Conservation (phyloP, 1,140 invertebrate species). For the Nasonia vitripennis region DNA sequence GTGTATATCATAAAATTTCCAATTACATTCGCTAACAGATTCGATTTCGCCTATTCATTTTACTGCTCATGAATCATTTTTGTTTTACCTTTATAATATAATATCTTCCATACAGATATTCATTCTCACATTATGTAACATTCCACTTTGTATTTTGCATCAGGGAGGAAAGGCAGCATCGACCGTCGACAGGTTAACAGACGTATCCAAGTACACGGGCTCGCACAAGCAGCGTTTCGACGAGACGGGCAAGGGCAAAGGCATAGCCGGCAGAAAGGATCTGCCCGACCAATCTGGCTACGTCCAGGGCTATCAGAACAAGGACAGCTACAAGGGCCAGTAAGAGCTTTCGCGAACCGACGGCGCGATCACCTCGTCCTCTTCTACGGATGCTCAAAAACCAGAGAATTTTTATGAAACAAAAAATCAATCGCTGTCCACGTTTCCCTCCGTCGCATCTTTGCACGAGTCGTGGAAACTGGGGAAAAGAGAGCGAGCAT, state of each 20-base stretch:
- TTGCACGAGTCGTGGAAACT: not conserved
- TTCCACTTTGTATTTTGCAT: no score
- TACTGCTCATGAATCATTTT: no score
- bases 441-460: constrained; percentile 27
- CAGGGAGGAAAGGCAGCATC: constrained; percentile 81
- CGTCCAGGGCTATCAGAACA: constrained; percentile 92
- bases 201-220: constrained; percentile 92
- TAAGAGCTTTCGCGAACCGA: constrained; percentile 55
- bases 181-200: constrained; percentile 91
- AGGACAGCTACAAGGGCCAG: constrained; percentile 81
- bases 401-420: constrained; percentile 11
- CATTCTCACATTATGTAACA: no score
- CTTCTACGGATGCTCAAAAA: not conserved
- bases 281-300: constrained; percentile 87
- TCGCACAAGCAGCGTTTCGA: constrained; percentile 93
- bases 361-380: not conserved
- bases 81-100: no score
- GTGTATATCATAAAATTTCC: no score
- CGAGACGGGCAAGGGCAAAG: constrained; percentile 90
- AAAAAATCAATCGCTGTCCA: not conserved
- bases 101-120: no score
- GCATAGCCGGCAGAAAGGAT: constrained; percentile 90
- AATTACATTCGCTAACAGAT: no score
- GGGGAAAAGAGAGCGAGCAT: no score
- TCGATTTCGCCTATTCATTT: no score